Conservation (phyloP, 2,113 vertebrate genomes). For the Gobio gobio region DNA sequence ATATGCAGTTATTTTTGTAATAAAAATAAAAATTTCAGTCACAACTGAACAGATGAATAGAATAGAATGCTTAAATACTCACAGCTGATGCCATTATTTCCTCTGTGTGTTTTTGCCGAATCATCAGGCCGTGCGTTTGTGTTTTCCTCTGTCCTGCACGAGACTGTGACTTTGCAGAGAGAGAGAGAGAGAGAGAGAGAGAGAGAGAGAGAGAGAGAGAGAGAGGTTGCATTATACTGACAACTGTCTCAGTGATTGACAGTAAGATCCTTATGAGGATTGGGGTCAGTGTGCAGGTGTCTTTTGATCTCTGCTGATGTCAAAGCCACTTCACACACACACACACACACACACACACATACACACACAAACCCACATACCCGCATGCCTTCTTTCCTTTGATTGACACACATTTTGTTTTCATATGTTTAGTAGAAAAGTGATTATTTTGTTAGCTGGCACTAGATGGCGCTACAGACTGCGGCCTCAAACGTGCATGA, state of each 20-base stretch:
- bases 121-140: conserved; percentile 41
- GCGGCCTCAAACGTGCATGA: conserved; percentile 29
- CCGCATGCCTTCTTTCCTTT: background rate
- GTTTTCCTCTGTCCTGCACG: background rate
- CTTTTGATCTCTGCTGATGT: conserved; percentile 62
- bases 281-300: conserved; percentile 68
- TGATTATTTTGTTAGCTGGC: conserved; percentile 31
- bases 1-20: background rate
- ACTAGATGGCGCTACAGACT: conserved; percentile 74
- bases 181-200: conserved; percentile 5
- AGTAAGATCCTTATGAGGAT: conserved; percentile 71
- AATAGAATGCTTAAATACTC: conserved; percentile 57
- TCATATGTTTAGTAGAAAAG: background rate
- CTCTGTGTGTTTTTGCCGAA: conserved; percentile 49
- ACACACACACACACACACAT: background rate
- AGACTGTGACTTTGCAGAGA: conserved; percentile 50
- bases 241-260: conserved; percentile 26
- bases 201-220: background rate
- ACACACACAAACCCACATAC: no score
- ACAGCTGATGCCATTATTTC: conserved; percentile 62
- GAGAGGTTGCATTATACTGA: background rate
- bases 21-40: background rate
- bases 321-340: conserved; percentile 42
- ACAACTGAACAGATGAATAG: background rate
- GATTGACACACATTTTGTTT: background rate